Evolutionary conservation across 1,140 invertebrate genomes (phyloP).

Genomic region (Cepaea nemoralis): DNA sequence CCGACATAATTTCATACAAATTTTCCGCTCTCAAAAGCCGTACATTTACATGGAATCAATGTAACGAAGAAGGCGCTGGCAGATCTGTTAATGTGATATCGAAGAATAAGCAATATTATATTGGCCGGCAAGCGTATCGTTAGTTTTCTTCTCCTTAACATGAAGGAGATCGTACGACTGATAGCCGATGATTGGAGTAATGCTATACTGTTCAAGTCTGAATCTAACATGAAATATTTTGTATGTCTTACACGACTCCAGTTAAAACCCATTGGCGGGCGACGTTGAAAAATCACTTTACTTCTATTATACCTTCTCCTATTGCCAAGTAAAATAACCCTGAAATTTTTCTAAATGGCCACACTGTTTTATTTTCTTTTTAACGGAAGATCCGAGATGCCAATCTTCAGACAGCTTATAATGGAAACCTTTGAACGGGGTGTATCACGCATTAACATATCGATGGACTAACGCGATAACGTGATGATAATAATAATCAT

Average conservation of each 20-base stretch:
- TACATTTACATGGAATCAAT: not conserved
- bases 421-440: slow-evolving; percentile 8
- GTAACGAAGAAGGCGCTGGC: not conserved
- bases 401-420: not conserved
- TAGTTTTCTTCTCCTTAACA: not conserved
- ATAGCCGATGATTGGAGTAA: not conserved
- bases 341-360: slow-evolving; percentile 9
- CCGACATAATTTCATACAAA: slow-evolving; percentile 3
- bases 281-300: slow-evolving; percentile 1
- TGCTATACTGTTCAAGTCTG: not conserved
- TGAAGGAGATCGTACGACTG: not conserved
- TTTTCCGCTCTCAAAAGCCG: not conserved
- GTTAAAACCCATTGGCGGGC: not conserved
- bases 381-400: not conserved
- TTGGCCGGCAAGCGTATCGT: not conserved
- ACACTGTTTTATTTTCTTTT: not conserved
- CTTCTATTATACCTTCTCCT: not conserved
- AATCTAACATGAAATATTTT: not conserved
- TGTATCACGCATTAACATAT: slow-evolving; percentile 16
- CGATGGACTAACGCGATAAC: slow-evolving; percentile 12
- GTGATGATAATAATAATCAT: slow-evolving; percentile 15
- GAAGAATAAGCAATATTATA: not conserved
- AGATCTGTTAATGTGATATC: not conserved
- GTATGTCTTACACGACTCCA: not conserved
- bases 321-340: not conserved